Conservation (phyloP, 2,888 invertebrate species). For the Amblyjoppa proteus region DNA sequence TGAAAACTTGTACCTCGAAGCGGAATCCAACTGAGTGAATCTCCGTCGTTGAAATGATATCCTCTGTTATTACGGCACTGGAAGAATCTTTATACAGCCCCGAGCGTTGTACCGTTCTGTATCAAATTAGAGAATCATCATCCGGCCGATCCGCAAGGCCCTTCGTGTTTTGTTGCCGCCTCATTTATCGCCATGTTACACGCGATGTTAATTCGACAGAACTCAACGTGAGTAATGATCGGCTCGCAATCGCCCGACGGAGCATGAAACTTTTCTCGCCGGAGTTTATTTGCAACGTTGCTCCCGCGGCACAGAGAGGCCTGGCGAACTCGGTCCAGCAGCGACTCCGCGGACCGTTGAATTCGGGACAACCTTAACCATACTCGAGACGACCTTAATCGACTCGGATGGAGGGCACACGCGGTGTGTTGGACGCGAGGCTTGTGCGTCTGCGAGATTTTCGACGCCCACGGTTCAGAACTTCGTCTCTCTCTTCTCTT, state of each 20-base stretch:
- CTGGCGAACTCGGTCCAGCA: constrained; percentile 24
- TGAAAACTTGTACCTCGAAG: neutral
- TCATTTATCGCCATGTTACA: constrained; percentile 78
- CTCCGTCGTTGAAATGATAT: constrained; percentile 24
- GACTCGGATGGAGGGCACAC: constrained; percentile 68
- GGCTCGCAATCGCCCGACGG: constrained; percentile 56
- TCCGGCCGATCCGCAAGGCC: neutral
- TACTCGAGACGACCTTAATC: constrained; percentile 70
- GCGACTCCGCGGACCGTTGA: constrained; percentile 35
- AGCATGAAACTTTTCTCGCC: constrained; percentile 35
- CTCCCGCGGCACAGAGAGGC: constrained; percentile 17
- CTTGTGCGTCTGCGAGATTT: constrained; percentile 47
- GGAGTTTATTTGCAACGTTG: constrained; percentile 51
- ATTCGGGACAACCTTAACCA: constrained; percentile 70
- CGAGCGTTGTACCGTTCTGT: constrained; percentile 1
- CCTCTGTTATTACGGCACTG: constrained; percentile 10
- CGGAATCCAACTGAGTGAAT: constrained; percentile 2
- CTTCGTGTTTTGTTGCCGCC: constrained; percentile 43
- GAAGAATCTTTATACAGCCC: constrained; percentile 19
- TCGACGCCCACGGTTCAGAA: constrained; percentile 54
- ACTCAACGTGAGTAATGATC: constrained; percentile 75
- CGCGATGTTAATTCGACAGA: constrained; percentile 78
- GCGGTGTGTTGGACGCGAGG: constrained; percentile 57
- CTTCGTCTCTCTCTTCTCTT: constrained; percentile 19
- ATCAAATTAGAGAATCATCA: constrained; percentile 12